Percentiles rank a stretch among this genome's conserved stretches.
Conservation (phyloP, 2,888 invertebrate genomes). For the Epistrophe eligans region DNA sequence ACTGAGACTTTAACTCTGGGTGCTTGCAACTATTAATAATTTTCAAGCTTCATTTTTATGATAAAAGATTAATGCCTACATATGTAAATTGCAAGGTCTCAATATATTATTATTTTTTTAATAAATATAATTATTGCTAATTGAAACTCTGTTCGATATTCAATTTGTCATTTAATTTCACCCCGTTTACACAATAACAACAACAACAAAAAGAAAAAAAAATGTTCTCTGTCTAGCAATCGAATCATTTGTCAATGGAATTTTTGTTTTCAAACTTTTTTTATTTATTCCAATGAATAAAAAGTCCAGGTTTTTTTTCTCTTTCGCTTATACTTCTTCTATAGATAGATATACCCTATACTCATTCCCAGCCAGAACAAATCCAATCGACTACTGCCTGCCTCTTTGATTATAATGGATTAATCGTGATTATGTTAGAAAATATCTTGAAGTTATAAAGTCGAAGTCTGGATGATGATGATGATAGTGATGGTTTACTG, state of each 20-base stretch:
- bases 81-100: constrained; percentile 41
- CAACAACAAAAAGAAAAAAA: background rate
- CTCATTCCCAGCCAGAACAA: constrained; percentile 39
- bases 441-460: constrained; percentile 29
- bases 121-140: constrained; percentile 19
- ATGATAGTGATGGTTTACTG: background rate
- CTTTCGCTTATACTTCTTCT: constrained; percentile 4
- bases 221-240: constrained; percentile 17
- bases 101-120: background rate
- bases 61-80: constrained; percentile 10
- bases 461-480: background rate
- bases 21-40: no score
- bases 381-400: constrained; percentile 48
- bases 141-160: constrained; percentile 27
- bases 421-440: constrained; percentile 66
- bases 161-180: constrained; percentile 56
- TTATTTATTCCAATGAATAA: background rate
- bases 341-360: background rate
- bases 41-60: background rate
- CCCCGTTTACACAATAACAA: background rate
- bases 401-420: constrained; percentile 58
- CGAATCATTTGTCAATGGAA: constrained; percentile 43
- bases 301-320: constrained; percentile 27
- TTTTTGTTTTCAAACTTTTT: background rate
- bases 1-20: no score